Evolutionary conservation across 1,140 invertebrate genomes (phyloP).

Genomic region (Vanessa tameamea): DNA sequence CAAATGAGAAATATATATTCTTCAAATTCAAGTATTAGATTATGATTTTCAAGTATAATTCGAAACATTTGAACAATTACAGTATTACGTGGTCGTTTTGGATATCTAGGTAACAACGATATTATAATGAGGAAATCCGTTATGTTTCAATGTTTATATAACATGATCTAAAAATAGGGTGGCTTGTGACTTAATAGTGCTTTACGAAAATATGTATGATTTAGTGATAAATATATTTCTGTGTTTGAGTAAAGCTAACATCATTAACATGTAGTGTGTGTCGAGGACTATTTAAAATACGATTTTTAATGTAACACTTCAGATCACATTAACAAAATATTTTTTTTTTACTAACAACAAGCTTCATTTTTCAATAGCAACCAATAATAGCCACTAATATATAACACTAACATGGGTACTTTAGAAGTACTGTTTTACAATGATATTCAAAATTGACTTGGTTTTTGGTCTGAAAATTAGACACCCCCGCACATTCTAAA

Average conservation of each 20-base stretch:
- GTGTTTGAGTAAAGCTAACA: slow-evolving; percentile 54
- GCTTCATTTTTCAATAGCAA: slow-evolving; percentile 52
- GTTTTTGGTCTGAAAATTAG: slow-evolving; percentile 65
- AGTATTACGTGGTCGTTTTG: slow-evolving; percentile 6
- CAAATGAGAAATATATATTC: background rate
- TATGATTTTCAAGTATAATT: slow-evolving; percentile 5
- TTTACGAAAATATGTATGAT: slow-evolving; percentile 71
- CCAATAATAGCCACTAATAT: slow-evolving; percentile 60
- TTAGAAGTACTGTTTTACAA: slow-evolving; percentile 63
- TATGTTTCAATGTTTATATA: slow-evolving; percentile 14
- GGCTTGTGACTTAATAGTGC: slow-evolving; percentile 70
- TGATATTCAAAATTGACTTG: slow-evolving; percentile 71
- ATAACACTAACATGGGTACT: slow-evolving; percentile 54
- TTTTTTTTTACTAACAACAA: slow-evolving; percentile 58
- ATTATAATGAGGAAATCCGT: slow-evolving; percentile 13
- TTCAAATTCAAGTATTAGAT: slow-evolving; percentile 21
- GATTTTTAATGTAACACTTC: slow-evolving; percentile 56
- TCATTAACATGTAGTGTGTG: slow-evolving; percentile 24
- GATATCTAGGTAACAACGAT: slow-evolving; percentile 15
- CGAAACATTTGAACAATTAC: slow-evolving; percentile 8
- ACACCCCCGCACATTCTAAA: slow-evolving; percentile 47
- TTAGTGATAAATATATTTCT: slow-evolving; percentile 64
- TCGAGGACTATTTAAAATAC: slow-evolving; percentile 33
- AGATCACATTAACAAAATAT: slow-evolving; percentile 77
- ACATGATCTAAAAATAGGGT: slow-evolving; percentile 71